phyloP scores from a whole-genome alignment of 2,888 invertebrate genomes.

The Zeuzera pyrina region DNA sequence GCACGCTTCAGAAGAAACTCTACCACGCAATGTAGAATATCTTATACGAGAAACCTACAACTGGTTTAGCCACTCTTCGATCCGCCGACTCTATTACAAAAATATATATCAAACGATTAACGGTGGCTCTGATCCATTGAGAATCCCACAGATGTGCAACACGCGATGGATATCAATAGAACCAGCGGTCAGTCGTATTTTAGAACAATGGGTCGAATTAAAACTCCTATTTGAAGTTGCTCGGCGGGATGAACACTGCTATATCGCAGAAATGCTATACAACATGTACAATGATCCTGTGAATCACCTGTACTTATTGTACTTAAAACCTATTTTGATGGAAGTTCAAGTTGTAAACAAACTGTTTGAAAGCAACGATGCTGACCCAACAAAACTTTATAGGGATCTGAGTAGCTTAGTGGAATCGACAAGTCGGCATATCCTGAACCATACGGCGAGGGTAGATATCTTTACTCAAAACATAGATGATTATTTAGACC shows the following conservation, averaged over 20 bases:
- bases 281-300: too few species aligned
- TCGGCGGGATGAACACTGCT: too few species aligned
- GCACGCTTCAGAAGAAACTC: constrained; percentile 18
- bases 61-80: constrained; percentile 20
- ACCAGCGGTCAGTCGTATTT: constrained; percentile 20
- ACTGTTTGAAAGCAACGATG: too few species aligned
- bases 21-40: constrained; percentile 21
- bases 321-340: too few species aligned
- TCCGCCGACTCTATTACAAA: constrained; percentile 13
- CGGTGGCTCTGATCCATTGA: constrained; percentile 21
- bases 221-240: constrained; percentile 17
- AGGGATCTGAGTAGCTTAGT: too few species aligned
- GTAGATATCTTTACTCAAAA: too few species aligned
- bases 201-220: constrained; percentile 23
- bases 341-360: constrained; percentile 11
- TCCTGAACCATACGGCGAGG: too few species aligned
- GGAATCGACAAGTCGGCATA: too few species aligned
- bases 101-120: constrained; percentile 21
- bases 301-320: too few species aligned
- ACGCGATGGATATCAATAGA: constrained; percentile 25
- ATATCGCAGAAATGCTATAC: too few species aligned
- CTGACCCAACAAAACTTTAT: too few species aligned
- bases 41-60: constrained; percentile 22
- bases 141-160: constrained; percentile 21
- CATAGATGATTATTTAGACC: too few species aligned